A percentile compares a stretch with the other conserved stretches of the same genome.
Evolutionary conservation across 2,888 invertebrate species (phyloP).

Genomic region (Epirrhoe alternata): DNA sequence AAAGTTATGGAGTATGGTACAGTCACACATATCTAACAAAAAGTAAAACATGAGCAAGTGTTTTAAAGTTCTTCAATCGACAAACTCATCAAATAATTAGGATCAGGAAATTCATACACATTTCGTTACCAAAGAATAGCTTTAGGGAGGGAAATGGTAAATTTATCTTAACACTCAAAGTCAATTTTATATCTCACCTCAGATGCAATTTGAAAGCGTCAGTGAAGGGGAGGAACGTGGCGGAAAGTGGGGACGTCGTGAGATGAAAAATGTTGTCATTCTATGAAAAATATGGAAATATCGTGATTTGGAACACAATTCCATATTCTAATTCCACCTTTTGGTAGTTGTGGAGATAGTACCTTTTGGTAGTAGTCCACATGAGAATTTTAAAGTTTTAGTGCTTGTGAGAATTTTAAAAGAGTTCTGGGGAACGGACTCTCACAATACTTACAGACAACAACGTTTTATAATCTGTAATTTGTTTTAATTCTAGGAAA

Average conservation of each 20-base stretch:
- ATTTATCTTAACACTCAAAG: conserved; percentile 32
- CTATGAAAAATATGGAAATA: conserved; percentile 52
- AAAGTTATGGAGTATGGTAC: too few species aligned
- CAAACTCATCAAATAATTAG: not conserved
- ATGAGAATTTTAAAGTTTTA: conserved; percentile 6
- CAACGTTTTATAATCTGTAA: conserved; percentile 4
- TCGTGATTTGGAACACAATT: conserved; percentile 55
- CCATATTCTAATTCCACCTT: conserved; percentile 33
- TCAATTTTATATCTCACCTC: conserved; percentile 49
- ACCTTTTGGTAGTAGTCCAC: too few species aligned
- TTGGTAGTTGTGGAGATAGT: conserved; percentile 29
- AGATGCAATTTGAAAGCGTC: conserved; percentile 51
- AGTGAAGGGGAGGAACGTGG: conserved; percentile 36
- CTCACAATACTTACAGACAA: conserved; percentile 7
- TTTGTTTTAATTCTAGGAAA: not conserved
- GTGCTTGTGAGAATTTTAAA: conserved; percentile 3
- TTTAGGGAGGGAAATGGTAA: not conserved
- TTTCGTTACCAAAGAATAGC: not conserved
- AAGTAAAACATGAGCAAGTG: too few species aligned
- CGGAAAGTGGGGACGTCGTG: conserved; percentile 51
- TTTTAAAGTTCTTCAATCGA: too few species aligned
- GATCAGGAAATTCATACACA: not conserved
- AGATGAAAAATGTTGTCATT: conserved; percentile 66
- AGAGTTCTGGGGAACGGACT: conserved; percentile 6
- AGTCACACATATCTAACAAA: not conserved